Base-by-base conservation (phyloP, 2,797 vertebrate genomes). In the Pseudomugil tenellus region DNA sequence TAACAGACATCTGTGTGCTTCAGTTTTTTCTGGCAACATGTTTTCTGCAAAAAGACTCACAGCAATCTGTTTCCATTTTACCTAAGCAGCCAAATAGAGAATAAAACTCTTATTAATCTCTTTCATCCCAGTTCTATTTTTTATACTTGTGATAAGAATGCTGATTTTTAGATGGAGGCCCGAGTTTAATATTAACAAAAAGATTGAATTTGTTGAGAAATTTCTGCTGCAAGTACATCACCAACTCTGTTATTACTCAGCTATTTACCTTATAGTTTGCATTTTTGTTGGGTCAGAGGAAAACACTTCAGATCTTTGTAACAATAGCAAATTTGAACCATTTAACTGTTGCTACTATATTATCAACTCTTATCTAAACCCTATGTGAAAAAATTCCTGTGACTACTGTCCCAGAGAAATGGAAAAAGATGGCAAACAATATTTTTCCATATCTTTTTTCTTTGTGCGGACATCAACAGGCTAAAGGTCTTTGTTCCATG, bases 31-130 rank as follows among this genome's bases (percentile, higher is more conserved):
- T 62, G 16, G 3, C 53, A 37, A 48, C 14, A 28, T 31, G 35
- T 56, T 6, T 58, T 68, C 41, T 76, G 32, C 12, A 73, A 52
- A 29, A 31, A 31, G 25, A 63, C 6, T 49, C 46, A 53, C 19
- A 11, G 1, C 32, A 65, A 14, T 41, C 62, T 39, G 28, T 41
- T 3, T 31, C 31, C 17, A 3, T 43, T 37, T 68, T 34, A 29
- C 11, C 11, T 23, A 77, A 60, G 26, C 2, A 71, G 17, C 28
- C 56, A 70, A 63, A 17, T 31, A 61, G 72, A 66, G 39, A 61
- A 16, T 62, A 4, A 43, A 21, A 17, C 23, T 59, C 19, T 68
- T 57, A 12, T 63, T 63, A 67, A 69, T 14, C 4, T 63, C 19
- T 39, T 29, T 2, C 28, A 34, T 29, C 21, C 31, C 13, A 14